Percentiles rank a stretch among this genome's conserved stretches.
Evolutionary conservation across 30 jellyfish, hydroid and myxozoan species (phyloP).

Genomic region (Chrysaora quinquecirrha): DNA sequence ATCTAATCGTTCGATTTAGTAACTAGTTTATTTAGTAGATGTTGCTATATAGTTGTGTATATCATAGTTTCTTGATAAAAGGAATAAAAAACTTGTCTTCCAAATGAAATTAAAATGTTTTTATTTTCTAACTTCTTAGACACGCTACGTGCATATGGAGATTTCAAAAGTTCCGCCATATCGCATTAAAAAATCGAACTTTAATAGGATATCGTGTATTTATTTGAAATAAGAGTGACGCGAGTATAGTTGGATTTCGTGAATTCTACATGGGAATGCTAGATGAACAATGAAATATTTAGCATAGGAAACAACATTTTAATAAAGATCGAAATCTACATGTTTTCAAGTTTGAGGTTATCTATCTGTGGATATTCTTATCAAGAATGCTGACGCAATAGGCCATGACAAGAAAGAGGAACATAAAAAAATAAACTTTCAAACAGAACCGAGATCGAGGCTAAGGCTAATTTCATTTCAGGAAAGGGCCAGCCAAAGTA

Average conservation of each 20-base stretch:
- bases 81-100: background rate
- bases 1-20: no score
- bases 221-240: background rate
- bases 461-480: no score
- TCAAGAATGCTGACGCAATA: no score
- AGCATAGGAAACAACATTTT: background rate
- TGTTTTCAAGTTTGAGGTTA: no score
- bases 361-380: no score
- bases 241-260: background rate
- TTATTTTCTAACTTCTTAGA: background rate
- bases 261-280: background rate
- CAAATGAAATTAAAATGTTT: background rate
- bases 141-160: background rate
- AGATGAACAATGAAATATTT: background rate
- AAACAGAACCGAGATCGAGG: no score
- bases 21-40: background rate
- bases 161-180: background rate
- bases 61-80: background rate
- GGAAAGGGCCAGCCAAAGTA: no score
- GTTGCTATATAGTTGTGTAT: background rate
- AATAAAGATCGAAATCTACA: background rate
- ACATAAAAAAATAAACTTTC: no score
- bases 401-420: no score
- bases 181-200: background rate
- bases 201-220: background rate